A percentile compares a stretch with the other conserved stretches of the same genome.
phyloP scores from a whole-genome alignment of 2,888 invertebrate genomes.

The Meiosimyza decipiens region DNA sequence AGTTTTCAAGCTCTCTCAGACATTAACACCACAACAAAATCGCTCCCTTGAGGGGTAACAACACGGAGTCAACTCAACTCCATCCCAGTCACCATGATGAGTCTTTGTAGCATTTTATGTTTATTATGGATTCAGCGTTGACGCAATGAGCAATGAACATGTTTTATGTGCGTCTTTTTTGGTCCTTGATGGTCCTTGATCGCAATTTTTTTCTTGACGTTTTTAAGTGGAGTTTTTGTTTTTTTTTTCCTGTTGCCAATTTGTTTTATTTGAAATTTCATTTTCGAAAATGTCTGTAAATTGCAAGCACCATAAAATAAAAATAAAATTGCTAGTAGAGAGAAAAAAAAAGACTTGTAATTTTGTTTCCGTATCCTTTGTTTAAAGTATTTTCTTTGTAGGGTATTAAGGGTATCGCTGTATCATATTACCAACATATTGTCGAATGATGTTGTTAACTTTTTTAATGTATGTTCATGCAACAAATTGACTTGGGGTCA shows the following conservation, averaged over 20 bases:
- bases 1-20: constrained; percentile 5
- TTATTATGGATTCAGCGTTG: constrained; percentile 25
- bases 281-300: constrained; percentile 19
- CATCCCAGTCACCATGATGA: neutral
- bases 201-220: constrained; percentile 12
- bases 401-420: neutral
- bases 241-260: constrained; percentile 2
- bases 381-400: neutral
- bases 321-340: neutral
- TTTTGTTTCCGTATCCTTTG: constrained; percentile 12
- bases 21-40: constrained; percentile 28
- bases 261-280: constrained; percentile 23
- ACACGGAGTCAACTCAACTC: constrained; percentile 6
- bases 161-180: constrained; percentile 24
- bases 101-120: constrained; percentile 15
- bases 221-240: neutral
- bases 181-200: neutral
- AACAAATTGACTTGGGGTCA: constrained; percentile 14
- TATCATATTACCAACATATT: constrained; percentile 25
- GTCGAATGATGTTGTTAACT: constrained; percentile 29
- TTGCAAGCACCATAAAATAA: neutral
- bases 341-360: neutral
- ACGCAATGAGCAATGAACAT: constrained; percentile 33
- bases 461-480: constrained; percentile 3
- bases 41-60: constrained; percentile 28